Percentiles rank a stretch among this genome's conserved stretches.
Conservation (phyloP, 23 tunicate genomes). For the Oikopleura dioica region DNA sequence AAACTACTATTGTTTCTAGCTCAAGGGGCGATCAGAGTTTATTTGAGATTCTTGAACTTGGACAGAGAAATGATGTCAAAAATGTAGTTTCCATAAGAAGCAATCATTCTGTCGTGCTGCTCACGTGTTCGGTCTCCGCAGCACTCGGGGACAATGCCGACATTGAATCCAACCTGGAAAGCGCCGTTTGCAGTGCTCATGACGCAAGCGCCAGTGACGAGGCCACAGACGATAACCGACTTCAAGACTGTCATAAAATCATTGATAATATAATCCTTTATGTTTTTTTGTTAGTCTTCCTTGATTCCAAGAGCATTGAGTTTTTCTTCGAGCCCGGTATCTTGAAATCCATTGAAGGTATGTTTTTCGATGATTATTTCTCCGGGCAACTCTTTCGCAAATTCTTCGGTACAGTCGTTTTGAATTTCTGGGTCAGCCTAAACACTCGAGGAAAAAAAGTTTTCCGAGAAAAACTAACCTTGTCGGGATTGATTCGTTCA, state of each 20-base stretch:
- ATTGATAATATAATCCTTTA: neutral
- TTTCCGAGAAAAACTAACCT: neutral
- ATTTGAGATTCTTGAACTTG: neutral
- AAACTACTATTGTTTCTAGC: no score
- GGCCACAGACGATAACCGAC: neutral
- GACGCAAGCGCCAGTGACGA: neutral
- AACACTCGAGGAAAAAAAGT: neutral
- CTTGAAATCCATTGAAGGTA: neutral
- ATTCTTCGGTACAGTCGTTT: conserved; percentile 6
- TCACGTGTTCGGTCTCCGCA: neutral
- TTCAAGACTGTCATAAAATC: no score
- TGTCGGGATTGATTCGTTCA: neutral
- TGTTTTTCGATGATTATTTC: neutral
- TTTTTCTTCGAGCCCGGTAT: neutral
- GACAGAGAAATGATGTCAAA: neutral
- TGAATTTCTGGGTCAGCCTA: neutral
- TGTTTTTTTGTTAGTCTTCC: neutral
- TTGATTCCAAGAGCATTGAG: neutral
- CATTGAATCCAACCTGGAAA: neutral
- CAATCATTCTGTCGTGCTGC: conserved; percentile 13
- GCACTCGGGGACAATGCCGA: neutral
- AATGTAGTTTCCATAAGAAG: neutral
- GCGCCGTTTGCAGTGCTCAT: neutral
- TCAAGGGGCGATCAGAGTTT: no score
- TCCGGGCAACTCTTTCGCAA: neutral